Percentiles rank a stretch among this genome's conserved stretches.
phyloP scores from a whole-genome alignment of 1,140 invertebrate genomes.

The Anastrepha ludens region DNA sequence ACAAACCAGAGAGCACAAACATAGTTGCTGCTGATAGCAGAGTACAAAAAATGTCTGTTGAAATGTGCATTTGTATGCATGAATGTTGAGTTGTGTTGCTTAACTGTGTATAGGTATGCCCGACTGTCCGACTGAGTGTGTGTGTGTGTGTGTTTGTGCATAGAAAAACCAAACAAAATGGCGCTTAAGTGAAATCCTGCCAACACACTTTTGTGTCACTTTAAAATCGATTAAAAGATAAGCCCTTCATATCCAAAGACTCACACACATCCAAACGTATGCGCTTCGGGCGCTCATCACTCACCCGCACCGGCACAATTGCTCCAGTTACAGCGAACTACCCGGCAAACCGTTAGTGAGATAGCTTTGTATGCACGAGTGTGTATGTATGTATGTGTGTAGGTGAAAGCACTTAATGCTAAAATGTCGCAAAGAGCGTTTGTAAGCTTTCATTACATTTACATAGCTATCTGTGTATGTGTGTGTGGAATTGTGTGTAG shows the following conservation, averaged over 20 bases:
- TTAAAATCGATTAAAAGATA: conserved; percentile 47
- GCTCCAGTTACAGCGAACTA: not conserved
- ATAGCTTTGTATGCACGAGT: not conserved
- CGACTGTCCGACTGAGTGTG: not conserved
- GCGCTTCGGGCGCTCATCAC: not conserved
- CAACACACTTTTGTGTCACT: conserved; percentile 33
- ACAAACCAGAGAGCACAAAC: not conserved
- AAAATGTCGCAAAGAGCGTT: not conserved
- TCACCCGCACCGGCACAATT: not conserved
- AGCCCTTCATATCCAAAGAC: not conserved
- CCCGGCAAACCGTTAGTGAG: not conserved
- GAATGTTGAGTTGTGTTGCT: not conserved
- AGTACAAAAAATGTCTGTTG: no score
- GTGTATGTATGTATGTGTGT: not conserved
- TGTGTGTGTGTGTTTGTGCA: not conserved
- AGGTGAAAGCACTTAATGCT: not conserved
- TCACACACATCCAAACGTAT: not conserved
- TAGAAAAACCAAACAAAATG: not conserved
- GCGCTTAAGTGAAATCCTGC: conserved; percentile 1
- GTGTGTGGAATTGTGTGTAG: no score
- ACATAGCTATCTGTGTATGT: not conserved
- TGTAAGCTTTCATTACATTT: not conserved
- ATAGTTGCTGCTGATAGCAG: no score
- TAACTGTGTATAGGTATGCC: not conserved
- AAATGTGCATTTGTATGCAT: not conserved